These are phyloP conservation scores for Eudemis profundana DNA, from an alignment of 2,888 invertebrate genomes.

Conservation along the genomic window DNA sequence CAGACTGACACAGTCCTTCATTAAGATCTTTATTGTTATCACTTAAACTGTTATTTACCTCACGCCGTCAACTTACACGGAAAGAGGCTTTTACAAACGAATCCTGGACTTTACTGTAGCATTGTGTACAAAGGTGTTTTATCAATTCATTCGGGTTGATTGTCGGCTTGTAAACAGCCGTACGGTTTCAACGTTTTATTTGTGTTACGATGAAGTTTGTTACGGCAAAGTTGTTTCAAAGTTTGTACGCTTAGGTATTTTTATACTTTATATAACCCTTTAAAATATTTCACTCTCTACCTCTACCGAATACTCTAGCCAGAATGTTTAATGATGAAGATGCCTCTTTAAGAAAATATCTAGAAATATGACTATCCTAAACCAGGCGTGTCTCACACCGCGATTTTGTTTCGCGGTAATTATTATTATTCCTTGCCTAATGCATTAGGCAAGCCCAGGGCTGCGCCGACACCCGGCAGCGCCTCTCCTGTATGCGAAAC, in stretches of 20 bases:
- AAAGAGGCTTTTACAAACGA: slow-evolving; percentile 56
- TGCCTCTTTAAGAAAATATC: too few relatives aligned
- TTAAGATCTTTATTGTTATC: slow-evolving; percentile 73
- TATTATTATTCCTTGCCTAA: too few relatives aligned
- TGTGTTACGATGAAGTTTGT: background rate
- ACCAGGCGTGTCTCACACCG: too few relatives aligned
- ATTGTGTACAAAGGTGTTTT: slow-evolving; percentile 67
- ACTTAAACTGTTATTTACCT: slow-evolving; percentile 69
- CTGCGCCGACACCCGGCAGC: too few relatives aligned
- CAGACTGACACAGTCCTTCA: slow-evolving; percentile 61
- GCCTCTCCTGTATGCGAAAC: too few relatives aligned
- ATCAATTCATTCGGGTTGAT: slow-evolving; percentile 14
- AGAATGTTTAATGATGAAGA: background rate
- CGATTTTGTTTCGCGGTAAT: too few relatives aligned
- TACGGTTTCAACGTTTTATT: background rate
- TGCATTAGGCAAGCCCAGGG: too few relatives aligned
- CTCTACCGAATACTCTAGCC: background rate
- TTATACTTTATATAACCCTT: background rate
- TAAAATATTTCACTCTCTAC: background rate
- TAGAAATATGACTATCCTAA: too few relatives aligned
- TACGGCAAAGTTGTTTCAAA: background rate
- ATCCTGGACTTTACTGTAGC: slow-evolving; percentile 60
- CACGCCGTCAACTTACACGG: slow-evolving; percentile 55
- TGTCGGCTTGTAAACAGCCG: slow-evolving; percentile 6
- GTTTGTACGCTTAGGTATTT: background rate